Evolutionary conservation across 2,888 invertebrate species (phyloP).

Genomic region (Lutraria lutraria): DNA sequence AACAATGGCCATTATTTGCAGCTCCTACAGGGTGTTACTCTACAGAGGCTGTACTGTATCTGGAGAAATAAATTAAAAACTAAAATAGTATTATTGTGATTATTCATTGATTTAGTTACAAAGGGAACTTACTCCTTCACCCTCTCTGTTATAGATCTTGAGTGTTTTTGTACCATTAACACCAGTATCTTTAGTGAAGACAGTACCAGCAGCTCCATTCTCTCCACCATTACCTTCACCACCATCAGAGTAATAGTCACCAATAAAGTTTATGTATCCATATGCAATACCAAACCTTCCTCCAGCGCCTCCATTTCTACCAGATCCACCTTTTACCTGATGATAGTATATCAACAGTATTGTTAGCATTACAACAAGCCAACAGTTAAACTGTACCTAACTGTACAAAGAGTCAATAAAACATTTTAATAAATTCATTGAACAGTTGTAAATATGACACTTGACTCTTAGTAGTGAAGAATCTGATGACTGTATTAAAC

Average conservation of each 20-base stretch:
- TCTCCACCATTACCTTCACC: conserved; percentile 72
- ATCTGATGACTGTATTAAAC: too few relatives aligned
- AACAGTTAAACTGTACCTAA: too few relatives aligned
- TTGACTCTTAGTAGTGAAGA: too few relatives aligned
- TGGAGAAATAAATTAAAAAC: too few relatives aligned
- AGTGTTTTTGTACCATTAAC: conserved; percentile 65
- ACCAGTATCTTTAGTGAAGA: conserved; percentile 70
- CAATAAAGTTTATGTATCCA: conserved; percentile 70
- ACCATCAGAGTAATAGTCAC: conserved; percentile 73
- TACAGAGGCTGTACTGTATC: too few relatives aligned
- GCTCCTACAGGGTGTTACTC: too few relatives aligned
- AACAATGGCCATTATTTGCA: too few relatives aligned
- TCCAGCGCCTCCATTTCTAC: conserved; percentile 78
- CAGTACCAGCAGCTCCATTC: conserved; percentile 79
- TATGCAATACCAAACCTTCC: conserved; percentile 75
- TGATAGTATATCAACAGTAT: not conserved
- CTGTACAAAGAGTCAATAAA: too few relatives aligned
- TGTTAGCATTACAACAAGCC: not conserved
- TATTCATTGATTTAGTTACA: not conserved
- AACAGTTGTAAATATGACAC: too few relatives aligned
- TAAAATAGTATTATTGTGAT: not conserved
- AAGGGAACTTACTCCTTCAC: conserved; percentile 71
- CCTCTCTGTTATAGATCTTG: conserved; percentile 74
- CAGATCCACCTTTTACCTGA: conserved; percentile 77
- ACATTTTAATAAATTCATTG: too few relatives aligned